Conservation (phyloP, 2,888 invertebrate species). For the Aphodius granarius region DNA sequence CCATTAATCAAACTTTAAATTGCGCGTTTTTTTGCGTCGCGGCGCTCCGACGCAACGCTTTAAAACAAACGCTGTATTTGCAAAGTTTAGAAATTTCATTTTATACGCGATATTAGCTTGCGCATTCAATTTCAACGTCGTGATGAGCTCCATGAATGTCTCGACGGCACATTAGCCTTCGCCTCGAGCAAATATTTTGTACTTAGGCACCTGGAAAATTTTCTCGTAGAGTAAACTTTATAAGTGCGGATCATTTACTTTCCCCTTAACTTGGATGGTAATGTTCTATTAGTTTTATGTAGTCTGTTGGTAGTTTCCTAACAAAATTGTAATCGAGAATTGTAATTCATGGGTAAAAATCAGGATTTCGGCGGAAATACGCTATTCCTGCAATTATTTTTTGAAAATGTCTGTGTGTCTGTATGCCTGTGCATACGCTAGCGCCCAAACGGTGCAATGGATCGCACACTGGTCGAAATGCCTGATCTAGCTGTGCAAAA, state of each 20-base stretch:
- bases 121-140: slow-evolving; percentile 36
- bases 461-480: too few relatives aligned
- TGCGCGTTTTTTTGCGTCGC: slow-evolving; percentile 45
- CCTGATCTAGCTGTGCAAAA: too few relatives aligned
- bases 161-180: background rate
- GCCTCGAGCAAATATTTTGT: background rate
- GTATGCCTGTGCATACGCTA: too few relatives aligned
- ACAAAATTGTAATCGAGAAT: background rate
- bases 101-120: slow-evolving; percentile 34
- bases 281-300: background rate
- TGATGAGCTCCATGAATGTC: slow-evolving; percentile 2
- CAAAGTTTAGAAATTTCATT: slow-evolving; percentile 43
- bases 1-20: slow-evolving; percentile 47
- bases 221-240: background rate
- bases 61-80: slow-evolving; percentile 39
- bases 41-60: slow-evolving; percentile 27
- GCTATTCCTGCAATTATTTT: too few relatives aligned
- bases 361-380: too few relatives aligned
- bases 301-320: background rate
- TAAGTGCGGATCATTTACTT: background rate
- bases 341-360: background rate
- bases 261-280: background rate
- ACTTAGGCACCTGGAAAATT: background rate
- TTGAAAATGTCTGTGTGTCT: too few relatives aligned
- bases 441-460: too few relatives aligned